Conservation (phyloP, 2,113 vertebrate genomes). For the Leptocoma aspasia region DNA sequence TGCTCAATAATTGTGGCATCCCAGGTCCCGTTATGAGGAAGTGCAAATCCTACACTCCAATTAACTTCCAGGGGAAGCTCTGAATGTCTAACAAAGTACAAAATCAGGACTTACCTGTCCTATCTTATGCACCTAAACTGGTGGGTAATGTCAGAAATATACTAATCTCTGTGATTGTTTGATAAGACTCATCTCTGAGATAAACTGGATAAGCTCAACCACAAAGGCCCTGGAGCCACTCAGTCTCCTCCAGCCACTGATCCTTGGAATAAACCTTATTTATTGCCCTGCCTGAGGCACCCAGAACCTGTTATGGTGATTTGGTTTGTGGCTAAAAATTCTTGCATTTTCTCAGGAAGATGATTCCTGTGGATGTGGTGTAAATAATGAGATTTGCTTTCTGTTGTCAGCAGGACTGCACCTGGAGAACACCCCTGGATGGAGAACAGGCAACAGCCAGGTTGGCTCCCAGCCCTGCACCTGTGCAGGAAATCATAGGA, state of each 20-base stretch:
- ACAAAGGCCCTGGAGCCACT: constrained; percentile 55
- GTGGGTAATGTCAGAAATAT: constrained; percentile 52
- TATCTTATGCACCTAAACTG: constrained; percentile 35
- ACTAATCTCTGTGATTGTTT: constrained; percentile 36
- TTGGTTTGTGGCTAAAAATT: constrained; percentile 36
- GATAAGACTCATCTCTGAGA: constrained; percentile 47
- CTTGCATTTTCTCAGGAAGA: constrained; percentile 63
- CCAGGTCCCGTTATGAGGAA: constrained; percentile 45
- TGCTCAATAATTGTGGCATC: neutral
- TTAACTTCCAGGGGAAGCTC: constrained; percentile 24
- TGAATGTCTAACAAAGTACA: constrained; percentile 11
- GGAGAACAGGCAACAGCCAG: neutral
- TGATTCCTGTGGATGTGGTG: neutral
- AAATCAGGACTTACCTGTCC: constrained; percentile 51
- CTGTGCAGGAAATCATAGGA: neutral
- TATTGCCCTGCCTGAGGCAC: constrained; percentile 38
- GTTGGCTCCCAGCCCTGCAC: neutral
- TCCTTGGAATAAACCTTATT: constrained; percentile 8
- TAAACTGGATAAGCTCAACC: constrained; percentile 53
- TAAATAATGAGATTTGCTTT: neutral
- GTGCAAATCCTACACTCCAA: neutral
- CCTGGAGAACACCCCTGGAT: neutral
- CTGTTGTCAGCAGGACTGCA: neutral
- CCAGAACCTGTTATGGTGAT: constrained; percentile 58
- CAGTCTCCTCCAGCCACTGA: constrained; percentile 23